Percentiles rank a stretch among this genome's conserved stretches.
phyloP scores from a whole-genome alignment of 2,888 invertebrate genomes.

The Thumatha senex region DNA sequence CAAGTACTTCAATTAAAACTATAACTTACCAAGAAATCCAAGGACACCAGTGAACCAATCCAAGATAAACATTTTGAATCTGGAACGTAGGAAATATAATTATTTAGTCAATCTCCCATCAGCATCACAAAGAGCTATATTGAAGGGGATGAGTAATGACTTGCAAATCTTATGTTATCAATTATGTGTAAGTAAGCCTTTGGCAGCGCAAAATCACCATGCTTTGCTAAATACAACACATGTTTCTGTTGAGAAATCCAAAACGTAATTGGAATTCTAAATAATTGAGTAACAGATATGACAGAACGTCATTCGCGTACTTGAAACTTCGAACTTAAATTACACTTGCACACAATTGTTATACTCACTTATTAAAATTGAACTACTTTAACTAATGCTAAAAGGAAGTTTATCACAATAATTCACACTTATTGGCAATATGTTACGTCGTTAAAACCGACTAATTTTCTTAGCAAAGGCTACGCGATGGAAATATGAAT shows the following conservation, averaged over 20 bases:
- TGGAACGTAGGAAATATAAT: constrained; percentile 60
- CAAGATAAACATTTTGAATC: constrained; percentile 94
- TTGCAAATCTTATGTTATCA: constrained; percentile 63
- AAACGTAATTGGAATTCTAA: constrained; percentile 60
- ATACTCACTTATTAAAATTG: constrained; percentile 79
- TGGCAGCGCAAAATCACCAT: constrained; percentile 39
- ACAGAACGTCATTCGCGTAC: constrained; percentile 73
- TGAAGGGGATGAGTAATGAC: constrained; percentile 61
- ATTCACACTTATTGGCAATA: constrained; percentile 72
- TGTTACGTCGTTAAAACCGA: constrained; percentile 71
- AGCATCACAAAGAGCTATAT: constrained; percentile 65
- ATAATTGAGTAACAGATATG: constrained; percentile 77
- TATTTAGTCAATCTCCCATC: constrained; percentile 41
- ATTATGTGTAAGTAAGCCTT: constrained; percentile 52
- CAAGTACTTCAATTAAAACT: constrained; percentile 10
- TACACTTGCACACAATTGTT: constrained; percentile 43
- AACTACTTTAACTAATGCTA: constrained; percentile 77
- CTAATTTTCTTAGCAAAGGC: constrained; percentile 61
- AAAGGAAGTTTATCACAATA: constrained; percentile 75
- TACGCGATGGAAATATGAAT: constrained; percentile 64
- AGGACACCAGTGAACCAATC: constrained; percentile 98
- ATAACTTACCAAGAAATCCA: constrained; percentile 93
- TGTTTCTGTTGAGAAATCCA: constrained; percentile 44
- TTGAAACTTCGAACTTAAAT: constrained; percentile 55
- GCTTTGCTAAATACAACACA: constrained; percentile 34